These are phyloP conservation scores for Aspidoscelis tigris DNA, from an alignment of 2,113 vertebrate genomes.

Conservation along the genomic window DNA sequence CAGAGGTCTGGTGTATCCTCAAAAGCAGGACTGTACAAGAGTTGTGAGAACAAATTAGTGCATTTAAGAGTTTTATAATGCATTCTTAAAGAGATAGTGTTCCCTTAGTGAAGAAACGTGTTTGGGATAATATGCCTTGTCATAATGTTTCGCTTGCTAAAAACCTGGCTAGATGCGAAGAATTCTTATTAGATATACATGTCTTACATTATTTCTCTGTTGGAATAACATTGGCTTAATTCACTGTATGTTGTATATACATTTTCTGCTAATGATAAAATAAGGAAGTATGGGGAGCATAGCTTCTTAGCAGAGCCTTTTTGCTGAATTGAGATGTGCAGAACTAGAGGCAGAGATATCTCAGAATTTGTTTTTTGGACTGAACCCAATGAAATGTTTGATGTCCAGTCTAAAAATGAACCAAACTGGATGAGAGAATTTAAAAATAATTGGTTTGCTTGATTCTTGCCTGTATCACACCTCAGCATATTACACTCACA, in stretches of 20 bases:
- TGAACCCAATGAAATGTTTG: too few relatives aligned
- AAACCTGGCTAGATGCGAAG: constrained; percentile 22
- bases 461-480: too few relatives aligned
- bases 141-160: neutral
- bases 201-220: neutral
- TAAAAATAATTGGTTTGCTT: too few relatives aligned
- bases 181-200: neutral
- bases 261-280: constrained; percentile 39
- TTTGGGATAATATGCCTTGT: neutral
- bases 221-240: neutral
- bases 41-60: accelerated
- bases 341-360: too few relatives aligned
- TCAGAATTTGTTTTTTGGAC: too few relatives aligned
- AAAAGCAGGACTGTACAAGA: neutral
- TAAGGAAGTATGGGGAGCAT: constrained; percentile 33
- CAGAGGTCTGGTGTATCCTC: constrained; percentile 7
- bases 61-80: constrained; percentile 18
- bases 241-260: neutral
- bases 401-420: too few relatives aligned
- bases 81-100: constrained; percentile 17
- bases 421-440: too few relatives aligned
- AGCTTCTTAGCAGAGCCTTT: constrained; percentile 24
- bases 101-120: constrained; percentile 2
- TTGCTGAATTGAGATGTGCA: neutral
- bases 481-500: too few relatives aligned